phyloP scores from a whole-genome alignment of 2,797 vertebrate genomes.

The Acanthopagrus latus region DNA sequence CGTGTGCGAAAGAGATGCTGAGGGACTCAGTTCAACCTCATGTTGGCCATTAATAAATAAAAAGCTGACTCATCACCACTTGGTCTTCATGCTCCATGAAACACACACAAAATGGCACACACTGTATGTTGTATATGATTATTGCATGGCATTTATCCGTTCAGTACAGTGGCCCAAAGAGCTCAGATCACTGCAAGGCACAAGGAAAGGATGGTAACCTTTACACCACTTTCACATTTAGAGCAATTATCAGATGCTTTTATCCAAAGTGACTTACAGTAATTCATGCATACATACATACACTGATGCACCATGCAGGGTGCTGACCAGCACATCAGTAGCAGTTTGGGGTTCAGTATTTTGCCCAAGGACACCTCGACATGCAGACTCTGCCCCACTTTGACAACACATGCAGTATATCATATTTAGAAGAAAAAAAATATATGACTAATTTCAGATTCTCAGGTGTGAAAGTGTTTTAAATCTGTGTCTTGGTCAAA shows the following conservation, averaged over 20 bases:
- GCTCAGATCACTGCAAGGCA: background rate
- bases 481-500: background rate
- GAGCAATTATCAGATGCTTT: too few species aligned
- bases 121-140: constrained; percentile 12
- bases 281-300: too few species aligned
- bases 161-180: background rate
- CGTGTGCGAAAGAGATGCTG: constrained; percentile 42
- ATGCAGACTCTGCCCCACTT: background rate
- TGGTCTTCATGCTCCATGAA: constrained; percentile 27
- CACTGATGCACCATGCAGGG: too few species aligned
- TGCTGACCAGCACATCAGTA: too few species aligned
- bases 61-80: constrained; percentile 75
- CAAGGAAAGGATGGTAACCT: background rate
- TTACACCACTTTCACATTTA: background rate
- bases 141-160: constrained; percentile 2
- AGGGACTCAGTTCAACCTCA: constrained; percentile 55
- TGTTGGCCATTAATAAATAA: constrained; percentile 75
- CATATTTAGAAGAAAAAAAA: background rate
- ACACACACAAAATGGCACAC: constrained; percentile 13
- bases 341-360: too few species aligned
- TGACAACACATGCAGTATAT: background rate
- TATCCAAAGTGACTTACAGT: too few species aligned
- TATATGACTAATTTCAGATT: background rate
- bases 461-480: background rate
- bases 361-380: too few species aligned